These are phyloP conservation scores for Andricus curvator DNA, from an alignment of 2,888 invertebrate species.

Conservation along the genomic window DNA sequence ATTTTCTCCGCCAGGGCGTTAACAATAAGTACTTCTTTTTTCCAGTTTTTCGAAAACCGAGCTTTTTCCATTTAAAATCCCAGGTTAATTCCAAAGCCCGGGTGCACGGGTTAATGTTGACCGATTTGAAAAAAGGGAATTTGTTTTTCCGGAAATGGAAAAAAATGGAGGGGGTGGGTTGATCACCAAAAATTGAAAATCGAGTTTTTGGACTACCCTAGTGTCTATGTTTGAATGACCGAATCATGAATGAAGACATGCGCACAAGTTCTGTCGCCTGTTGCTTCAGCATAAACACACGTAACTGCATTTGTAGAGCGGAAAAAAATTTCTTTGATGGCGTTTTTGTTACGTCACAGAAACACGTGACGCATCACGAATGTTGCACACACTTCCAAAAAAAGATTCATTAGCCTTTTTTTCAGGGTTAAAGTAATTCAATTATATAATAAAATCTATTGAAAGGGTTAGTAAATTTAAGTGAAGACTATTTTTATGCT, in stretches of 20 bases:
- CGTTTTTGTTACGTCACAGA: background rate
- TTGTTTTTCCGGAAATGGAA: too few relatives aligned
- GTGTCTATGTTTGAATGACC: conserved; percentile 20
- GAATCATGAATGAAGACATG: conserved; percentile 44
- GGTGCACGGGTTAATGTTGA: too few relatives aligned
- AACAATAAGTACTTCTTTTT: too few relatives aligned
- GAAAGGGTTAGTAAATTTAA: background rate
- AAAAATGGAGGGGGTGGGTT: too few relatives aligned
- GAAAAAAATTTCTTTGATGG: background rate
- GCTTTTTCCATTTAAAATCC: too few relatives aligned
- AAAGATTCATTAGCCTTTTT: conserved; percentile 2
- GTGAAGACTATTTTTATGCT: background rate
- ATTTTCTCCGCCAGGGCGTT: too few relatives aligned
- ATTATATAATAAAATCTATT: background rate
- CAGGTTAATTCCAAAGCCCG: too few relatives aligned
- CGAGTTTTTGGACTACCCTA: too few relatives aligned
- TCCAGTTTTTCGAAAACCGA: too few relatives aligned
- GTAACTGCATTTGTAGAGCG: background rate
- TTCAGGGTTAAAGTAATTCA: background rate
- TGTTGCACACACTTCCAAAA: background rate
- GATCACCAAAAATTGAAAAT: too few relatives aligned
- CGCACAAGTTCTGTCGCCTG: conserved; percentile 56
- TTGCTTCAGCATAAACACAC: conserved; percentile 49
- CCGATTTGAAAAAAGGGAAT: too few relatives aligned
- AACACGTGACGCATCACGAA: background rate